phyloP scores from a whole-genome alignment of 2,113 vertebrate species.

The Salvator merianae region DNA sequence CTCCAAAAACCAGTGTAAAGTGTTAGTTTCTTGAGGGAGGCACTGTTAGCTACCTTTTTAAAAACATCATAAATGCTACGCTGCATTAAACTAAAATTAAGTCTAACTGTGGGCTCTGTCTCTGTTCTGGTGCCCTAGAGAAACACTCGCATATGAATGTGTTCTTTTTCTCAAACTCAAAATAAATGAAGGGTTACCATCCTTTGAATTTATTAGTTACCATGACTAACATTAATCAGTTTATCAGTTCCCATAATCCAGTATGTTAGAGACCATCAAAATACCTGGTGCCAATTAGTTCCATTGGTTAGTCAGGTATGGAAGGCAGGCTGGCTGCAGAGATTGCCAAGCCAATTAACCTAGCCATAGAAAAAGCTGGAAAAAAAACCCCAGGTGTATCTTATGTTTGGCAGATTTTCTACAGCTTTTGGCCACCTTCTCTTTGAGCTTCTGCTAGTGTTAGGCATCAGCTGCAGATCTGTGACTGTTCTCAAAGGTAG shows the following conservation, averaged over 20 bases:
- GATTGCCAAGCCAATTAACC: too few species aligned
- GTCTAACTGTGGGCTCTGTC: fast-evolving
- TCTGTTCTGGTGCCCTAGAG: not conserved
- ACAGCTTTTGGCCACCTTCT: too few species aligned
- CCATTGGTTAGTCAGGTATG: not conserved
- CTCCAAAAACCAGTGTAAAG: not conserved
- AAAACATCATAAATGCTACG: not conserved
- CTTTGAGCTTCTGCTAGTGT: too few species aligned
- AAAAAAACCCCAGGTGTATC: too few species aligned
- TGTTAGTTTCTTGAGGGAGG: not conserved
- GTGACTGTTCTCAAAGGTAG: not conserved
- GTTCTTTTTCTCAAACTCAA: too few species aligned
- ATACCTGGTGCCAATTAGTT: not conserved
- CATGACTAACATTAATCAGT: not conserved
- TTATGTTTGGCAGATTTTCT: too few species aligned
- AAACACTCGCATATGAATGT: not conserved
- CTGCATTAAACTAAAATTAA: not conserved
- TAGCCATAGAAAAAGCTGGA: too few species aligned
- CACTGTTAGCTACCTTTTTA: not conserved
- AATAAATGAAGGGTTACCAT: too few species aligned
- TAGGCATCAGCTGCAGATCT: not conserved
- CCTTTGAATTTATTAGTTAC: not conserved
- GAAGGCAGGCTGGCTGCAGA: too few species aligned
- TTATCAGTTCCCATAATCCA: not conserved
- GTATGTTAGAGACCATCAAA: not conserved